Conservation (phyloP, 2,113 vertebrate species). For the Hoplias malabaricus region DNA sequence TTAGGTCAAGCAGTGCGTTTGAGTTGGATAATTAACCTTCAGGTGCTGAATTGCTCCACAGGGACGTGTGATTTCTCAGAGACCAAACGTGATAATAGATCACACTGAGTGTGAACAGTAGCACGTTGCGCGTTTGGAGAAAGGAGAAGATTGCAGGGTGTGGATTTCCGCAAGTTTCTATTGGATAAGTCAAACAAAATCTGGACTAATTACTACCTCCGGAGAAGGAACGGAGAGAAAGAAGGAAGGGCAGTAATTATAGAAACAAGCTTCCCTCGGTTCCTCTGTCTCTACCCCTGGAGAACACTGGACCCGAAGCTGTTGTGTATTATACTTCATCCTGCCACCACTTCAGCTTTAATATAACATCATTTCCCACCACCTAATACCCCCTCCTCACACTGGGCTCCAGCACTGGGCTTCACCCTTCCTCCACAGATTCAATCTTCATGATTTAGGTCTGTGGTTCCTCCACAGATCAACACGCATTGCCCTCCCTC, state of each 20-base stretch:
- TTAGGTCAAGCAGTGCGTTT: no score
- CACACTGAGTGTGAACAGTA: constrained; percentile 2
- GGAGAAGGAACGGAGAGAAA: neutral
- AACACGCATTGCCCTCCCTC: neutral
- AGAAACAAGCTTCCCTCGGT: constrained; percentile 9
- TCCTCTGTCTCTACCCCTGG: neutral
- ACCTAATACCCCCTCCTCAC: neutral
- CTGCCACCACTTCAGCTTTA: neutral
- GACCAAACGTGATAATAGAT: constrained; percentile 33
- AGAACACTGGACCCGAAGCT: neutral
- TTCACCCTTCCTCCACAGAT: neutral
- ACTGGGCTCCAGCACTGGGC: neutral
- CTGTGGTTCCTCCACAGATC: neutral
- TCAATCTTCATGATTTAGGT: constrained; percentile 36
- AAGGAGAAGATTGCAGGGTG: constrained; percentile 23
- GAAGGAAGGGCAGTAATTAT: constrained; percentile 13
- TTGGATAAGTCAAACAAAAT: constrained; percentile 28
- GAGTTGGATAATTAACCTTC: constrained; percentile 8
- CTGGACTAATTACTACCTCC: constrained; percentile 12
- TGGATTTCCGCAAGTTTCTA: constrained; percentile 3
- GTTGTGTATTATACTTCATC: constrained; percentile 4
- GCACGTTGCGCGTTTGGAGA: neutral
- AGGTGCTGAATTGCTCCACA: constrained; percentile 25
- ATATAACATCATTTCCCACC: neutral
- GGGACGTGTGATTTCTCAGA: neutral